phyloP scores from a whole-genome alignment of 2,797 vertebrate genomes.

The Syngnathus rostellatus region DNA sequence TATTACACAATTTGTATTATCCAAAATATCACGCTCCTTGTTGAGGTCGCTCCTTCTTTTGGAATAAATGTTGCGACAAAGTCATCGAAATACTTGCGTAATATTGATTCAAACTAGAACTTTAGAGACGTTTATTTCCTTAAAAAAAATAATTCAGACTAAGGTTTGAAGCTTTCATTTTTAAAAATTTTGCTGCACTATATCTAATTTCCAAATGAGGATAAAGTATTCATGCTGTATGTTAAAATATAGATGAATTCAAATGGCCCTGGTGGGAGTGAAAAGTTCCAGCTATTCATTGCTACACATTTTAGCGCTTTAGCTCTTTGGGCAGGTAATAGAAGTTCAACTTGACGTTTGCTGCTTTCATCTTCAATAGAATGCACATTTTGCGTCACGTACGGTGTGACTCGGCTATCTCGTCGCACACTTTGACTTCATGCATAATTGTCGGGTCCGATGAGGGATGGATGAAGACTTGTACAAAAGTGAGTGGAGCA shows the following conservation, averaged over 20 bases:
- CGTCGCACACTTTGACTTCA: constrained; percentile 24
- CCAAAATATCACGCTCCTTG: background rate
- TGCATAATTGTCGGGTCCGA: constrained; percentile 31
- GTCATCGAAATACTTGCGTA: background rate
- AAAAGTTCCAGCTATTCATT: background rate
- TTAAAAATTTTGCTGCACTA: background rate
- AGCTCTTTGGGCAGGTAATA: background rate
- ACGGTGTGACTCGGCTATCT: background rate
- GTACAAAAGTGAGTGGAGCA: constrained; percentile 22
- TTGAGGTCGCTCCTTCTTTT: background rate
- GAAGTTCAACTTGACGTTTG: background rate
- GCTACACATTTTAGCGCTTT: background rate
- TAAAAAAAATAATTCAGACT: background rate
- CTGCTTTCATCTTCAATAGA: background rate
- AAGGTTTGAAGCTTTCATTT: background rate
- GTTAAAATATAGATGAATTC: constrained; percentile 3
- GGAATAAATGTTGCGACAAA: background rate
- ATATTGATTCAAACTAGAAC: background rate
- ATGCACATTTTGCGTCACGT: background rate
- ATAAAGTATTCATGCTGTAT: constrained; percentile 5
- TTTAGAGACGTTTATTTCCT: background rate
- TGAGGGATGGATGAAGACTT: constrained; percentile 16
- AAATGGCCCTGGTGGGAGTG: background rate
- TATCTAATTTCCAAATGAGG: background rate
- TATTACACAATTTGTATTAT: too few species aligned